Base-by-base conservation (phyloP, 1,140 invertebrate species). In the Megathymus violae region DNA sequence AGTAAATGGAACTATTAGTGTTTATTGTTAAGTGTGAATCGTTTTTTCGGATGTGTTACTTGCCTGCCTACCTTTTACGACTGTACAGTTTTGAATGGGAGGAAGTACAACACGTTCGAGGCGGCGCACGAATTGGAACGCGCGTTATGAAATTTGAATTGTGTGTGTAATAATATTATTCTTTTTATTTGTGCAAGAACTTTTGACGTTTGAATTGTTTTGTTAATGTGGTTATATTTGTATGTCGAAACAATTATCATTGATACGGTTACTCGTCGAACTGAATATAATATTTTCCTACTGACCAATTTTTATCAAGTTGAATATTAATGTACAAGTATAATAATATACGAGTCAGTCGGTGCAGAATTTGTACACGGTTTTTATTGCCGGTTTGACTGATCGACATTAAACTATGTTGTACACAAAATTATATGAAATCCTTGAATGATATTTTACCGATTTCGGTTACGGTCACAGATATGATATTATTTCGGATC, bases 151-250 rank as follows among this genome's bases (percentile, higher is more conserved):
- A 56, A 56, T 56, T 56, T 22, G 14, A 56, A 56, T 56, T 13
- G 40, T 13, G 11, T 47, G 17, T n/a, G n/a, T n/a, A n/a, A n/a
- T n/a, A n/a, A n/a, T 46, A 16, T 7, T 15, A 14, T 41, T 25
- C n/a, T 43, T 43, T 52, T 10, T 9, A 44, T 44, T 56, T 17
- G 44, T 11, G 52, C 38, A 44, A 44, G 16, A 44, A 10, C 51
- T 56, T 56, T 56, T 56, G 52, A 56, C 40, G 43, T 56, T 31
- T 44, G 22, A 56, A 44, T 56, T 16, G 19, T 16, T 27, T 56
- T 31, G 31, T 31, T 15, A 48, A 43, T 44, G 40, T 31, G 48
- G 31, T 15, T 36, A 31, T 27, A 14, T 25, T 41, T 0, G 22
- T 40, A 19, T 40, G 19, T n/a, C 3, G 36, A 22, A 38, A 38